These are phyloP conservation scores for Pristiophorus japonicus DNA, from an alignment of 2,113 vertebrate species.

Conservation along the genomic window DNA sequence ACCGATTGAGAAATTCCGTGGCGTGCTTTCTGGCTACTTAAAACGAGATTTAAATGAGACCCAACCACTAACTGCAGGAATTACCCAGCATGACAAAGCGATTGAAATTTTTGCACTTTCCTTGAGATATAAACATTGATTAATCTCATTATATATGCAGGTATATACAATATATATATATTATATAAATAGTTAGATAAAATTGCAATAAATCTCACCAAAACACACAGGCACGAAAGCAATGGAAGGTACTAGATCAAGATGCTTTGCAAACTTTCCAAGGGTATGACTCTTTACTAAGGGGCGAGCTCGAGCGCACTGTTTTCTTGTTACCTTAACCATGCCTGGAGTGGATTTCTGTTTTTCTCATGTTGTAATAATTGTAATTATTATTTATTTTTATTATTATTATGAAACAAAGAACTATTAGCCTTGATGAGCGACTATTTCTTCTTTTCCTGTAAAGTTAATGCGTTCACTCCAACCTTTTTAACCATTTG, in stretches of 20 bases:
- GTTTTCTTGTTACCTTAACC: background rate
- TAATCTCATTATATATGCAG: background rate
- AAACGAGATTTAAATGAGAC: slow-evolving; percentile 31
- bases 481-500: slow-evolving; percentile 11
- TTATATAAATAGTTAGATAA: background rate
- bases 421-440: background rate
- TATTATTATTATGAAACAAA: background rate
- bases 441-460: background rate
- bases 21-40: slow-evolving; percentile 29
- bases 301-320: background rate
- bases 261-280: background rate
- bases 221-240: background rate
- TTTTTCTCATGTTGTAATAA: background rate
- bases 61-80: background rate
- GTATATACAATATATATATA: background rate
- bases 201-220: background rate
- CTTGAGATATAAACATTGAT: background rate
- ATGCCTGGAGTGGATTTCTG: background rate
- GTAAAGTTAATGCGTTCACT: slow-evolving; percentile 5
- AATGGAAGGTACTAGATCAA: background rate
- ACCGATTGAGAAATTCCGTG: slow-evolving; percentile 28
- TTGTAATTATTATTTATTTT: background rate
- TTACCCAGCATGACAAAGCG: background rate
- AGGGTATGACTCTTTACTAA: background rate
- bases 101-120: background rate